Conservation (phyloP, 1,140 invertebrate genomes). For the Battus philenor region DNA sequence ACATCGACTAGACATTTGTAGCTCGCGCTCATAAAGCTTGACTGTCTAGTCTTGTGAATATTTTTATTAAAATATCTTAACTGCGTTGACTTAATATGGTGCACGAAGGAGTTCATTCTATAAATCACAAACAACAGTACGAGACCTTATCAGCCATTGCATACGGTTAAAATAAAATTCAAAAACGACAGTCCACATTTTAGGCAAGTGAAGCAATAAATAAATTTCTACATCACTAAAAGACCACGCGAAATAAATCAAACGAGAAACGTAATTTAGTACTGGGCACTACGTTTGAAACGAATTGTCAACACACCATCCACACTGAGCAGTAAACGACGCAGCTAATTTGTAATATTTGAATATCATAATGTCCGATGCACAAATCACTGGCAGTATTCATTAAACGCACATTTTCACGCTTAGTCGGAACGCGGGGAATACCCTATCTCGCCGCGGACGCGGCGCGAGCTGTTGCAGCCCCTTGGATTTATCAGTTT, state of each 20-base stretch:
- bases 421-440: too few species aligned
- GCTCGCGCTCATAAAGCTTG: too few species aligned
- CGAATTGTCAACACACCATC: not conserved
- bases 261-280: slow-evolving; percentile 1
- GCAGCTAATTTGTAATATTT: not conserved
- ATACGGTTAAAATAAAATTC: not conserved
- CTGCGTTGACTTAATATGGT: not conserved
- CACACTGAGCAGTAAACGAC: not conserved
- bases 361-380: not conserved
- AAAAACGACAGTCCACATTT: not conserved
- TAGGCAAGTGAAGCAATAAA: slow-evolving; percentile 27
- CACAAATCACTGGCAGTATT: too few species aligned
- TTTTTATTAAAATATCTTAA: not conserved
- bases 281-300: not conserved
- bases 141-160: not conserved
- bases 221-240: slow-evolving; percentile 9
- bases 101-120: not conserved
- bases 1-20: too few species aligned
- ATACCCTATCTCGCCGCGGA: too few species aligned
- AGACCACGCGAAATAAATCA: not conserved
- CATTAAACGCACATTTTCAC: too few species aligned
- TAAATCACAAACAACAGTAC: not conserved
- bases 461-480: too few species aligned
- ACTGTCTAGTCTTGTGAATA: too few species aligned
- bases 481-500: too few species aligned